phyloP scores from a whole-genome alignment of 2,797 vertebrate genomes.

The Cyprinodon diabolis region DNA sequence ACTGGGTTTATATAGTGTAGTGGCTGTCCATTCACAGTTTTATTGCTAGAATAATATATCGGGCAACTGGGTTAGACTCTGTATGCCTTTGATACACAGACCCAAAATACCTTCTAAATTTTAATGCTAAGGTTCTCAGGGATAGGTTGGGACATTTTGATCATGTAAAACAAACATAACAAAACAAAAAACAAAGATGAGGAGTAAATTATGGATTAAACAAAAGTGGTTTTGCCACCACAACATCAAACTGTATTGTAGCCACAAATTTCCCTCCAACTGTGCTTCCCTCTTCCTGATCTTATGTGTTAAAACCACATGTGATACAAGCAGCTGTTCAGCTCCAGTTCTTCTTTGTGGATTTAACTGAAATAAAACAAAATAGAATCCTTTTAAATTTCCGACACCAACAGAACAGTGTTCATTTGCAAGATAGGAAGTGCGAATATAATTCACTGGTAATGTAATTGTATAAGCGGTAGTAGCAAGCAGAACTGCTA shows the following conservation, averaged over 20 bases:
- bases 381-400: background rate
- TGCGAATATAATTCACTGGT: background rate
- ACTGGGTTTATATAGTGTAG: background rate
- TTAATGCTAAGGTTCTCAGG: background rate
- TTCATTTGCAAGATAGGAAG: background rate
- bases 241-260: background rate
- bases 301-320: background rate
- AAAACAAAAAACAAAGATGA: background rate
- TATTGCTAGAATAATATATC: background rate
- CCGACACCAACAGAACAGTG: background rate
- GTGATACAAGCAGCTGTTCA: background rate
- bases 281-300: background rate
- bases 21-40: background rate
- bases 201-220: background rate
- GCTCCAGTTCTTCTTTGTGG: background rate
- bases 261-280: background rate
- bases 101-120: background rate
- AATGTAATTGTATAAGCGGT: no score
- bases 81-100: background rate
- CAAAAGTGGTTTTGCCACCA: background rate
- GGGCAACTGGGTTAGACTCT: background rate
- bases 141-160: background rate
- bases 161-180: background rate
- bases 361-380: background rate
- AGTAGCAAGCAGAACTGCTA: no score